phyloP scores from a whole-genome alignment of 2,797 vertebrate species.

The Euthynnus affinis region DNA sequence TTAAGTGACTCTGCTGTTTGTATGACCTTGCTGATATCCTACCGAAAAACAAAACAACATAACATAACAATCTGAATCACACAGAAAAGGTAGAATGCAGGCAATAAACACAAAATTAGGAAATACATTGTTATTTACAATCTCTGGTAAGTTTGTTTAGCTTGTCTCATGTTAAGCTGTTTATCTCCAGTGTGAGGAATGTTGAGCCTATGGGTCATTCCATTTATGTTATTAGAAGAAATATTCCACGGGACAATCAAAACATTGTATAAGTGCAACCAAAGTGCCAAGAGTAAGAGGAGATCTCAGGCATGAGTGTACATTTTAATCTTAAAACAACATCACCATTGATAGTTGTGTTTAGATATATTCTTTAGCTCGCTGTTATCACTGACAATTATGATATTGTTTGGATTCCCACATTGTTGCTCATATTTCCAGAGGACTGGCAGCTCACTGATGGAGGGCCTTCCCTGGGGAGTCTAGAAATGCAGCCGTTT shows the following conservation, averaged over 20 bases:
- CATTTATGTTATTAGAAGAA: constrained; percentile 70
- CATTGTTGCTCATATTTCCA: constrained; percentile 68
- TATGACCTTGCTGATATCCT: constrained; percentile 20
- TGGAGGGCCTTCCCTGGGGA: constrained; percentile 62
- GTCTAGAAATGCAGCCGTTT: constrained; percentile 66
- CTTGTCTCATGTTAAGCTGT: constrained; percentile 62
- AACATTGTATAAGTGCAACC: constrained; percentile 63
- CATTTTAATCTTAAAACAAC: constrained; percentile 73
- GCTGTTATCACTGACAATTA: constrained; percentile 68
- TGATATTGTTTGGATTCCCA: constrained; percentile 72
- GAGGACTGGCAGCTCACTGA: constrained; percentile 55
- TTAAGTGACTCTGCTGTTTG: constrained; percentile 19
- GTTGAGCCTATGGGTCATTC: constrained; percentile 52
- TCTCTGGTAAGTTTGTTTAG: constrained; percentile 48
- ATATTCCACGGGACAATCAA: constrained; percentile 64
- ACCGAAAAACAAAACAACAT: not conserved
- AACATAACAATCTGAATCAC: not conserved
- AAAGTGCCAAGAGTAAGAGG: constrained; percentile 53
- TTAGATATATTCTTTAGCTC: constrained; percentile 57
- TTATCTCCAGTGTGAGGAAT: constrained; percentile 64
- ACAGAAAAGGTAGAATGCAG: not conserved
- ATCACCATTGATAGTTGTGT: constrained; percentile 39
- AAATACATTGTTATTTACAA: constrained; percentile 14
- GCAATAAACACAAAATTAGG: not conserved
- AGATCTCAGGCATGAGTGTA: constrained; percentile 50